Conservation (phyloP, 2,797 vertebrate genomes). For the Alectoris magna region DNA sequence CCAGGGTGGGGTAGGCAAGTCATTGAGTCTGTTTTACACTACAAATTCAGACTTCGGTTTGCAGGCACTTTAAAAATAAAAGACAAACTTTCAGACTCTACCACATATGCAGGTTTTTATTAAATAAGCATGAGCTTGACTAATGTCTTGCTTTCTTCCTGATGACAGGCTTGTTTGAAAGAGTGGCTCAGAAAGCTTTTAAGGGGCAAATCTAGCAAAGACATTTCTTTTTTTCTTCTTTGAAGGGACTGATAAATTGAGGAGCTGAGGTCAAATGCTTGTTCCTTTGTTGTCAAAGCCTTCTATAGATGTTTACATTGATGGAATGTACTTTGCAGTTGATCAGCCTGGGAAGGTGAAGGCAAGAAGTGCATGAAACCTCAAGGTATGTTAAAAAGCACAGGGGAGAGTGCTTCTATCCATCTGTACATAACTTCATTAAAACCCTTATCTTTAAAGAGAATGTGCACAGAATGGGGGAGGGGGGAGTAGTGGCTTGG, state of each 20-base stretch:
- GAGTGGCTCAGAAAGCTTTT: conserved; percentile 32
- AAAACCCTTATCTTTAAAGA: not conserved
- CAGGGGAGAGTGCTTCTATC: not conserved
- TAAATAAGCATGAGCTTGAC: conserved; percentile 47
- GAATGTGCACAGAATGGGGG: not conserved
- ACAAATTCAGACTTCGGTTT: not conserved
- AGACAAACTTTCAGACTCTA: conserved; percentile 4
- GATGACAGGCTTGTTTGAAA: not conserved
- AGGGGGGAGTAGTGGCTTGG: not conserved
- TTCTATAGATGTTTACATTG: not conserved
- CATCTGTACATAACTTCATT: not conserved
- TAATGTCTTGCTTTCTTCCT: conserved; percentile 46
- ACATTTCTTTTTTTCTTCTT: not conserved
- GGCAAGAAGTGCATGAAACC: not conserved
- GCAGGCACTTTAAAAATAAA: not conserved
- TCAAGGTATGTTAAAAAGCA: not conserved
- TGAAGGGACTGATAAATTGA: not conserved
- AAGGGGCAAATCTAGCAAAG: not conserved
- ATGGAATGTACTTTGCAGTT: not conserved
- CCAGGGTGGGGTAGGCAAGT: fast-evolving
- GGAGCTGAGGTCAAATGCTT: not conserved
- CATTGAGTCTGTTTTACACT: not conserved
- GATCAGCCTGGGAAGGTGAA: not conserved
- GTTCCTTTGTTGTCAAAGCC: not conserved
- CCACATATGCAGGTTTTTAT: conserved; percentile 31